Evolutionary conservation across 2,888 invertebrate species (phyloP).

Genomic region (Cinara cedri): DNA sequence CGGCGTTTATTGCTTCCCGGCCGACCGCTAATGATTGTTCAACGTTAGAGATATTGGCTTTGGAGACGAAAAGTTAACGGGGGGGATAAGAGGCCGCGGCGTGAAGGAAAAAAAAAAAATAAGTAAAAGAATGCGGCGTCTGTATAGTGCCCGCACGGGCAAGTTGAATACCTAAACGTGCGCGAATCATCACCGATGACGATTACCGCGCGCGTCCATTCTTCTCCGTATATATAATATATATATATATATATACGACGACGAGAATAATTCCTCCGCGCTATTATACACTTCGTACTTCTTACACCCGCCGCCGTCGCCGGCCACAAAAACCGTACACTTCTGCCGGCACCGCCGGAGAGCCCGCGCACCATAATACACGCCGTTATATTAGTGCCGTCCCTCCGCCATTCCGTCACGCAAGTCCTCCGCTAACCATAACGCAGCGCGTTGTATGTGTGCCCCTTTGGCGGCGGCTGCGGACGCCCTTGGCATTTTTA

Average conservation of each 20-base stretch:
- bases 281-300: slow-evolving; percentile 2
- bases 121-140: slow-evolving; percentile 44
- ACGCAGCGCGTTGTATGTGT: slow-evolving; percentile 13
- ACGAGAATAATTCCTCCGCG: neutral
- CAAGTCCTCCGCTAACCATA: slow-evolving; percentile 24
- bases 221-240: neutral
- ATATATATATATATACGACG: slow-evolving; percentile 12
- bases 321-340: slow-evolving; percentile 21
- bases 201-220: slow-evolving; percentile 39
- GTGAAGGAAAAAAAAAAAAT: slow-evolving; percentile 2
- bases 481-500: slow-evolving; percentile 47
- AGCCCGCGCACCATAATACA: slow-evolving; percentile 7
- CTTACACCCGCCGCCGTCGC: neutral
- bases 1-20: slow-evolving; percentile 46
- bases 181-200: slow-evolving; percentile 43
- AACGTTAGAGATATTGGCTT: slow-evolving; percentile 37
- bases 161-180: slow-evolving; percentile 50
- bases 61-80: slow-evolving; percentile 1
- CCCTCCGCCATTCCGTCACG: slow-evolving; percentile 24
- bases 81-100: too few species aligned
- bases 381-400: too few species aligned
- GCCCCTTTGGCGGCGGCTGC: slow-evolving; percentile 1
- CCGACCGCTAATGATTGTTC: slow-evolving; percentile 50
- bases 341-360: slow-evolving; percentile 9
- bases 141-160: too few species aligned